Base-by-base conservation (phyloP, 1,140 invertebrate species). In the Papilio aristodemus region DNA sequence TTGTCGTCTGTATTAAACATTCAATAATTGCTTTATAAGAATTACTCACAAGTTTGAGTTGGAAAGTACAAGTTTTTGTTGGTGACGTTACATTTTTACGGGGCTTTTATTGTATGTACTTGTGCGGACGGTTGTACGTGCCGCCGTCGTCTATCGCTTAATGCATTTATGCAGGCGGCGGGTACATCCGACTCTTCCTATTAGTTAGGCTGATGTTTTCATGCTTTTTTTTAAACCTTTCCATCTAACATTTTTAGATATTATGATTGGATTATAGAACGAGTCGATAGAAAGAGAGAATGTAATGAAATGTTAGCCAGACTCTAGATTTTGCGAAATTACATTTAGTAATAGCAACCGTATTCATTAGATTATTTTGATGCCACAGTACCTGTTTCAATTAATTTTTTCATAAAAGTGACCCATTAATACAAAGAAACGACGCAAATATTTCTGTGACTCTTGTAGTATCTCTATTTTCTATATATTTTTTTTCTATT, bases 101-200 rank as follows among this genome's bases (percentile, higher is more conserved):
- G 71, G 76, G 73, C 70, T 80, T 83, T 81, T 80, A 80, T 83
- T 78, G 72, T 76, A 80, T 73, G 74, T 77, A 80, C 76, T 83
- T 82, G 76, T 78, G 67, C 69, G 64, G 71, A 64, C 70, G 73
- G 77, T 64, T 73, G 81, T 83, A 83, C 83, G 80, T 85, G 83
- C 83, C 78, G 75, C 74, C 74, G 73, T 74, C 75, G 76, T 71
- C 67, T 76, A 76, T 78, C 74, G 77, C 76, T 83, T 83, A 83
- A 83, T 83, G 83, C 81, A 81, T 79, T 83, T 85, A 83, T 83
- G 76, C 79, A 80, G 83, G 80, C 77, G 73, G 75, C 73, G 73
- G 78, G 81, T 78, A 80, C 81, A 81, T 79, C 79, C 77, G 80
- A 75, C 78, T 72, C 74, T 75, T 74, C 74, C 76, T 75, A 75